Conservation (phyloP, 2,113 vertebrate species). For the Mormyrus lacerda region DNA sequence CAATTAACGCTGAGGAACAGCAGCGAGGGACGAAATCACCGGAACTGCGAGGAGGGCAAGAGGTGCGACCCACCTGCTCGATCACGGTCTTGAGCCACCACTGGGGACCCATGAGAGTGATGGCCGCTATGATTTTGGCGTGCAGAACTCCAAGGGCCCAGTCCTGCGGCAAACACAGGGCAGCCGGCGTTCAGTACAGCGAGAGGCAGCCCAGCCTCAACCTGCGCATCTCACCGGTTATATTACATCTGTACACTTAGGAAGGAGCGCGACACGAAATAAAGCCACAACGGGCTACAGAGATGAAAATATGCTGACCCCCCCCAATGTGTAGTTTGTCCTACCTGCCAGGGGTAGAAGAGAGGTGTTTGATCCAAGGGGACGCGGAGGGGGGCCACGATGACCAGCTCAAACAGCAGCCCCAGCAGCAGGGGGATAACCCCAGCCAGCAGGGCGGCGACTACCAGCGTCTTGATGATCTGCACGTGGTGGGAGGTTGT, state of each 20-base stretch:
- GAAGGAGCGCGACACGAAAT: not conserved
- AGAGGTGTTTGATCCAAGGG: conserved; percentile 95
- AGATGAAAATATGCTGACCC: not conserved
- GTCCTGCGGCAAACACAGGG: conserved; percentile 58
- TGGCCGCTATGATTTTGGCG: conserved; percentile 98
- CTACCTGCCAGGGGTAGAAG: conserved; percentile 98
- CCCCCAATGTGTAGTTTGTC: not conserved
- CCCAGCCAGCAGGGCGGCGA: conserved; percentile 86
- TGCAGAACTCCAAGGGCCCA: conserved; percentile 98
- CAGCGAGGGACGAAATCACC: not conserved
- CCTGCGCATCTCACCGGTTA: not conserved
- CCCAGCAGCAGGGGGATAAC: conserved; percentile 89
- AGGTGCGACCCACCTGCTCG: conserved; percentile 72
- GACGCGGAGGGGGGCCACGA: conserved; percentile 90
- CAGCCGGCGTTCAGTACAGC: not conserved
- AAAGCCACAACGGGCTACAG: not conserved
- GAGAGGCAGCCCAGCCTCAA: not conserved
- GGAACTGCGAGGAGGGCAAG: not conserved
- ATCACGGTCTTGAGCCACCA: conserved; percentile 99
- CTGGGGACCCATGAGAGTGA: conserved; percentile 97
- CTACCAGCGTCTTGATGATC: conserved; percentile 94
- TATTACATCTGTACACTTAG: not conserved
- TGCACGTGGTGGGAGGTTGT: conserved; percentile 32
- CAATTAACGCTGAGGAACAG: not conserved
- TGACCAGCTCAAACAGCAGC: conserved; percentile 90